Base-by-base conservation (phyloP, 92 coral and sea anemone genomes). In the Phymanthus crucifer region DNA sequence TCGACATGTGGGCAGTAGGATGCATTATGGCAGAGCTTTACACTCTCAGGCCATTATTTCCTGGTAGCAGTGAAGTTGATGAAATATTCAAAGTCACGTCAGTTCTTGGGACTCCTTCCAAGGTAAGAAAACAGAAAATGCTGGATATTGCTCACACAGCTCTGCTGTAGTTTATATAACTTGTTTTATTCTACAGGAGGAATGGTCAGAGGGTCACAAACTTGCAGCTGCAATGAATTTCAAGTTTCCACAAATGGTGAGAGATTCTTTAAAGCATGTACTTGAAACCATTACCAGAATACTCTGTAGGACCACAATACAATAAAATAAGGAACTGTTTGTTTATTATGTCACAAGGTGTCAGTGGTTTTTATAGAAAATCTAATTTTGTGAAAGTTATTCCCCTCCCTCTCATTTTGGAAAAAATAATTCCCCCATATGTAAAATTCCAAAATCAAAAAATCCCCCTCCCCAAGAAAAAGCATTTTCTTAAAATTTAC, bases 41-140 rank as follows among this genome's bases (percentile, higher is more conserved):
- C 84, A 95, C 97, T 3, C 89, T 95, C 8, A 79, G 98, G 67
- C 98, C 98, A 45, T 91, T 95, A 32, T 95, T 95, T 80, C 98
- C 98, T 71, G 98, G 98, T 27, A 95, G 97, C 85, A 93, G 97
- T 87, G 98, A 95, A 84, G 92, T 95, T 5, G 98, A 95, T 83
- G 97, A 93, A 77, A 95, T 95, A 57, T 95, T 93, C 46, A 95
- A 95, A 78, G 82, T 95, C 64, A 83, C 90, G 23, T 83, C 89
- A 14, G 95, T 95, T 17, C 95, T 95, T 82, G 98, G 98, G 31
- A 90, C 98, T 26, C 98, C 98, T 56, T 56, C 91, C 18, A 92
- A 92, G 92, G 98, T 93, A 54, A 21, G 27, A 54, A 1, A 16
- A 50, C 26, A 50, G 23, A 50, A 48, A 54, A 54, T 54, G 29